Base-by-base conservation (phyloP, 1,140 invertebrate species). In the Trialeurodes vaporariorum region DNA sequence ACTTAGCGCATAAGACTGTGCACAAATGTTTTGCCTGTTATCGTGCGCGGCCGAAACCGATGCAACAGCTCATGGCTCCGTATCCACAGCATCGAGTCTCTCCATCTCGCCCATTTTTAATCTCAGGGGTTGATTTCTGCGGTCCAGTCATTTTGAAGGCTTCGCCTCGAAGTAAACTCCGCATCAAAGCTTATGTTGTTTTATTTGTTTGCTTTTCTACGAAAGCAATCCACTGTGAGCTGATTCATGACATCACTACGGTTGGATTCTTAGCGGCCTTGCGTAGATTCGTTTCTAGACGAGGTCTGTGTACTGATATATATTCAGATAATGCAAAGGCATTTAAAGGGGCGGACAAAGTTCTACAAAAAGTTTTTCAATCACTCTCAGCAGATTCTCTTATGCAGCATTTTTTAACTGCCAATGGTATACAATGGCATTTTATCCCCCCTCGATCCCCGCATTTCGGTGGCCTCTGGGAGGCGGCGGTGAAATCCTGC, bases 401-500 rank as follows among this genome's bases (percentile, higher is more conserved):
- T n/a, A n/a, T n/a, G n/a, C n/a, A 61, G 11, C 11, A 23, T 11
- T 61, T 61, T 23, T 21, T 23, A 9, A 13, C 23, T 11, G 21
- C 23, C 11, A 61, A 61, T 2, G 11, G 26, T 11, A 64, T 64
- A 25, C 12, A 25, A 11, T 67, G 66, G 66, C 49, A 40, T 40
- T 65, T 65, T 58, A 58, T 58, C 27, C 64, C 64, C 9, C 64
- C 64, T 25, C 5, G 11, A 2, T 12, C 25, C 25, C 66, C 66
- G 11, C 66, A 67, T 67, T 9, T 13, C 2, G 66, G 66, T 11
- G 75, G 76, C 9, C 40, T 70, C 58, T 77, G 75, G 80, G 72
- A 81, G 70, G 70, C 71, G 67, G 71, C 69, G 27, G 74, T 75
- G 24, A 73, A 71, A 66, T 71, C 65, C 0, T 62, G 66, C n/a